These are phyloP conservation scores for Enteromius paludinosus DNA, from an alignment of 2,797 vertebrate genomes.

Conservation along the genomic window DNA sequence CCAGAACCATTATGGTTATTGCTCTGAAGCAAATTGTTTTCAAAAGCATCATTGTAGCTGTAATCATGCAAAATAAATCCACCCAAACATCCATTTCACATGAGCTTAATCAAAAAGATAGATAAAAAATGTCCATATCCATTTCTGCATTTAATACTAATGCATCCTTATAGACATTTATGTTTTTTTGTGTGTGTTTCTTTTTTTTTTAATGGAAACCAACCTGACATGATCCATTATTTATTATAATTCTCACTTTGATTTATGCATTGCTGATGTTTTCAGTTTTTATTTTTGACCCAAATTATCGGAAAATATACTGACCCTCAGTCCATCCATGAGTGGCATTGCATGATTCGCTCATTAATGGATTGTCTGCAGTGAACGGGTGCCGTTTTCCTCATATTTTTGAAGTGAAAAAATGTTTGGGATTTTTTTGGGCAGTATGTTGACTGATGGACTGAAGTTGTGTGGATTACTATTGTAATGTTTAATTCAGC, in stretches of 20 bases:
- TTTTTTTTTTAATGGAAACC: not conserved
- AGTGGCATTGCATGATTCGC: too few species aligned
- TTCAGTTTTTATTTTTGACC: not conserved
- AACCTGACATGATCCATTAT: constrained; percentile 4
- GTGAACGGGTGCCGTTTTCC: not conserved
- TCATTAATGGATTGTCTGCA: not conserved
- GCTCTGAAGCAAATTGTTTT: constrained; percentile 19
- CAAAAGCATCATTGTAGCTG: constrained; percentile 12
- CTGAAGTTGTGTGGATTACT: not conserved
- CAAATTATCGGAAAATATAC: not conserved
- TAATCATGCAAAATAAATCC: constrained; percentile 17
- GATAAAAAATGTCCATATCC: not conserved
- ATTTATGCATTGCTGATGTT: not conserved
- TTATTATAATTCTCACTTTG: not conserved
- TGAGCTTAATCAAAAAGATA: constrained; percentile 28
- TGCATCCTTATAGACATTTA: constrained; percentile 16
- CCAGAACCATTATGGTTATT: constrained; percentile 2
- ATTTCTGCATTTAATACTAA: constrained; percentile 27
- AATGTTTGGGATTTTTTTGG: not conserved
- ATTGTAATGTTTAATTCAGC: not conserved
- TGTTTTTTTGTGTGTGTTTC: not conserved
- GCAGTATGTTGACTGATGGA: not conserved
- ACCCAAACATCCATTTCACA: not conserved
- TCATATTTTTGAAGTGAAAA: not conserved
- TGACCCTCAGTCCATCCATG: not conserved